Evolutionary conservation across 2,888 invertebrate species (phyloP).

Genomic region (Rotaria macrura): DNA sequence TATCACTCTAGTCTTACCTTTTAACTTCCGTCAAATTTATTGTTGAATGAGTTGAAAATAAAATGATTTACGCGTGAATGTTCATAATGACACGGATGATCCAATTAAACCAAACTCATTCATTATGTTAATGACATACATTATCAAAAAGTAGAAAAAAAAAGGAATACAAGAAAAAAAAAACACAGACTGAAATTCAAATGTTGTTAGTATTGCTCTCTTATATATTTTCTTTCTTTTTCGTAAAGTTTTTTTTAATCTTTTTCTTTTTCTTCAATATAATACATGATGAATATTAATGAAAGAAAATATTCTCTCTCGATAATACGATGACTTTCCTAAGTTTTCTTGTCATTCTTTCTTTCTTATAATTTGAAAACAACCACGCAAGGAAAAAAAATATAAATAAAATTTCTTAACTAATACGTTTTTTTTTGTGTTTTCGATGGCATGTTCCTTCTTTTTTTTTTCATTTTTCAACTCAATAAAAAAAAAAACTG

Average conservation of each 20-base stretch:
- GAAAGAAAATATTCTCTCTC: background rate
- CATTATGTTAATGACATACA: background rate
- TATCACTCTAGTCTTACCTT: background rate
- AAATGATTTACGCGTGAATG: background rate
- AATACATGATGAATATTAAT: background rate
- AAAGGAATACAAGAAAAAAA: background rate
- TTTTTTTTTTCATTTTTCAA: background rate
- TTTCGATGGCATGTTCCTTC: too few relatives aligned
- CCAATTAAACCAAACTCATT: background rate
- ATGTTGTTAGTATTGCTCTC: too few relatives aligned
- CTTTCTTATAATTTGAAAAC: background rate
- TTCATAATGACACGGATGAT: background rate
- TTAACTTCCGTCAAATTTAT: background rate
- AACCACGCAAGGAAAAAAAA: background rate
- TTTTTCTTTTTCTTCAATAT: background rate
- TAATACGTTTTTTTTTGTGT: too few relatives aligned
- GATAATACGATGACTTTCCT: background rate
- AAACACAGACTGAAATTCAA: background rate
- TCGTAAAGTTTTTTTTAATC: too few relatives aligned
- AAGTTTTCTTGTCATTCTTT: background rate
- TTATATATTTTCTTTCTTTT: too few relatives aligned
- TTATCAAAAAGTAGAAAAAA: background rate
- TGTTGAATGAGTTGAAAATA: background rate
- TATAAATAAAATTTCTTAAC: too few relatives aligned
- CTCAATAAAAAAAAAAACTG: background rate